Conservation (phyloP, 2,113 vertebrate genomes). For the Thalassarche chlororhynchos region DNA sequence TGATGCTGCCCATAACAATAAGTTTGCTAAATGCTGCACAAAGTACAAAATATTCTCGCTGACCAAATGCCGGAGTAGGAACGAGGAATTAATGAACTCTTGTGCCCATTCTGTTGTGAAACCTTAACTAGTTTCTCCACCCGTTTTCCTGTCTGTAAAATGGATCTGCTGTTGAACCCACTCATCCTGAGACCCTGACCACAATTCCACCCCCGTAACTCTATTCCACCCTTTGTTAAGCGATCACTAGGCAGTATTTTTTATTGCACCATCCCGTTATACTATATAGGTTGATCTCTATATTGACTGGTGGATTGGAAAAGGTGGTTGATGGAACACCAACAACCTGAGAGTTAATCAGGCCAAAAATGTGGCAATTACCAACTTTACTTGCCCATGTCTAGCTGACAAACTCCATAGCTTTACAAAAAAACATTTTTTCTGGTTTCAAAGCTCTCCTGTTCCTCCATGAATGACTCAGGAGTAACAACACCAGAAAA, state of each 20-base stretch:
- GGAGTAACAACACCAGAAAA: background rate
- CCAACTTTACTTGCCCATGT: background rate
- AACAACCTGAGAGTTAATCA: background rate
- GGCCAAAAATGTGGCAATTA: background rate
- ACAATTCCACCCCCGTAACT: background rate
- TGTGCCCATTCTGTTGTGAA: background rate
- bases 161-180: background rate
- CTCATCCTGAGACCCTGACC: background rate
- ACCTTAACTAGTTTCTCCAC: background rate
- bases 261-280: background rate
- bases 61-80: background rate
- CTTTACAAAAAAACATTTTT: background rate
- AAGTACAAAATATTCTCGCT: background rate
- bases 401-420: background rate
- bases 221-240: background rate
- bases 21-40: background rate
- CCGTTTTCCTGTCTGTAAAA: background rate
- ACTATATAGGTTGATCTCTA: background rate
- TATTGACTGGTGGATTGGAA: background rate
- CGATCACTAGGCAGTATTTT: background rate
- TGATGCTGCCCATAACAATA: background rate
- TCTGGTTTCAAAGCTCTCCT: background rate
- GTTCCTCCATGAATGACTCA: background rate
- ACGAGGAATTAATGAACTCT: background rate
- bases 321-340: background rate